phyloP scores from a whole-genome alignment of 2,888 invertebrate genomes.

The Tortrix viridana region DNA sequence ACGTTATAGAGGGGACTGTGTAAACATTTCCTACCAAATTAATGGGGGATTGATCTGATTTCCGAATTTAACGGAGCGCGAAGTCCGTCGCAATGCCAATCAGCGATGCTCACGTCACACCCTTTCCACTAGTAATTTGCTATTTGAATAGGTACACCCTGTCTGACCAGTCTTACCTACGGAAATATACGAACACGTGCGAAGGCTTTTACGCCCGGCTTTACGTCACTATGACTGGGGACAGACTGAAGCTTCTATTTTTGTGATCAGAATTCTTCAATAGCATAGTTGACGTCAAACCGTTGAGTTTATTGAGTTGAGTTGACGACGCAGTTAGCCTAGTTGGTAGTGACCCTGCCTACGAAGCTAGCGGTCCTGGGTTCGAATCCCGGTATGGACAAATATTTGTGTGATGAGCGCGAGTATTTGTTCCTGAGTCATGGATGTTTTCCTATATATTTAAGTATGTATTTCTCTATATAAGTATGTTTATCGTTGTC shows the following conservation, averaged over 20 bases:
- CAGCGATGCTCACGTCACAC: slow-evolving; percentile 50
- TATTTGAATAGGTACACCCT: slow-evolving; percentile 39
- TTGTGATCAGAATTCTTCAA: not conserved
- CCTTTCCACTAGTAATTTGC: slow-evolving; percentile 46
- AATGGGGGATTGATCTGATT: slow-evolving; percentile 78
- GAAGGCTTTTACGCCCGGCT: not conserved
- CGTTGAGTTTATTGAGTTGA: too few relatives aligned
- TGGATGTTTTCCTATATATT: too few relatives aligned
- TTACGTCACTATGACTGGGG: not conserved
- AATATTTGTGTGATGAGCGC: too few relatives aligned
- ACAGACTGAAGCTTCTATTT: not conserved
- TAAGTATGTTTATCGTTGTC: too few relatives aligned
- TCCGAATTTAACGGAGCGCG: slow-evolving; percentile 71
- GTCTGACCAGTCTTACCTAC: slow-evolving; percentile 14
- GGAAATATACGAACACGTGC: slow-evolving; percentile 4
- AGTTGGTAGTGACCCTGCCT: too few relatives aligned
- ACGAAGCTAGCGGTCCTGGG: too few relatives aligned
- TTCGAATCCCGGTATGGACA: too few relatives aligned
- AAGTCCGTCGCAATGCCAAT: slow-evolving; percentile 80
- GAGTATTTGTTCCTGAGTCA: too few relatives aligned
- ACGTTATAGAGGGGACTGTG: slow-evolving; percentile 51
- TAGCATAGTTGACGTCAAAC: too few relatives aligned
- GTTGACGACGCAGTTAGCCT: too few relatives aligned
- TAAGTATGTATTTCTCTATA: too few relatives aligned
- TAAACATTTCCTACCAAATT: slow-evolving; percentile 75